Conservation (phyloP, 64 coral and sea anemone species). For the Pocillopora verrucosa region DNA sequence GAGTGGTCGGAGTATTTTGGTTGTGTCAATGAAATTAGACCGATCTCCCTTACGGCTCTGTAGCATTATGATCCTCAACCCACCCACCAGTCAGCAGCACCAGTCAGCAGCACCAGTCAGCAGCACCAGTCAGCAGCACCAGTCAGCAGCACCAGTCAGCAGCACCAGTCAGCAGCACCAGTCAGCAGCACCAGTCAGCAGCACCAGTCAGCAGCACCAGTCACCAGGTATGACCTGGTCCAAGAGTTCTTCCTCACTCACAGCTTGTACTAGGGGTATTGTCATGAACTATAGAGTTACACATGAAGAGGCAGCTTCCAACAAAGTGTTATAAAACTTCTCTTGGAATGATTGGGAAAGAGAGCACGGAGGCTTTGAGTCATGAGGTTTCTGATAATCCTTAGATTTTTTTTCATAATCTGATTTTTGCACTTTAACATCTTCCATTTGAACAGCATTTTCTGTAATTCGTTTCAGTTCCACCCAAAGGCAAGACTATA, state of each 20-base stretch:
- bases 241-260: constrained; percentile 27
- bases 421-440: background rate
- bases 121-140: too few species aligned
- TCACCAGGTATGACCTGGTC: constrained; percentile 12
- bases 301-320: constrained; percentile 40
- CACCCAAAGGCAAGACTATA: constrained; percentile 5
- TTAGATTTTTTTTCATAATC: constrained; percentile 17
- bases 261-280: constrained; percentile 10
- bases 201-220: too few species aligned
- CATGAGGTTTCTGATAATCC: constrained; percentile 19
- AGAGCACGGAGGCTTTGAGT: constrained; percentile 31
- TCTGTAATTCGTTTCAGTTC: background rate
- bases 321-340: constrained; percentile 21
- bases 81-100: too few species aligned
- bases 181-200: too few species aligned
- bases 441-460: background rate
- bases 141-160: too few species aligned
- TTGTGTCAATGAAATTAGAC: too few species aligned
- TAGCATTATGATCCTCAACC: too few species aligned
- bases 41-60: too few species aligned
- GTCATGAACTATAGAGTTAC: constrained; percentile 47
- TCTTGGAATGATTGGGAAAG: constrained; percentile 1
- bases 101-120: too few species aligned
- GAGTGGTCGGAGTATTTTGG: too few species aligned
- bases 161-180: too few species aligned